Percentiles rank a stretch among this genome's conserved stretches.
phyloP scores from a whole-genome alignment of 92 coral and sea anemone species.

The Epizoanthus rinbou region DNA sequence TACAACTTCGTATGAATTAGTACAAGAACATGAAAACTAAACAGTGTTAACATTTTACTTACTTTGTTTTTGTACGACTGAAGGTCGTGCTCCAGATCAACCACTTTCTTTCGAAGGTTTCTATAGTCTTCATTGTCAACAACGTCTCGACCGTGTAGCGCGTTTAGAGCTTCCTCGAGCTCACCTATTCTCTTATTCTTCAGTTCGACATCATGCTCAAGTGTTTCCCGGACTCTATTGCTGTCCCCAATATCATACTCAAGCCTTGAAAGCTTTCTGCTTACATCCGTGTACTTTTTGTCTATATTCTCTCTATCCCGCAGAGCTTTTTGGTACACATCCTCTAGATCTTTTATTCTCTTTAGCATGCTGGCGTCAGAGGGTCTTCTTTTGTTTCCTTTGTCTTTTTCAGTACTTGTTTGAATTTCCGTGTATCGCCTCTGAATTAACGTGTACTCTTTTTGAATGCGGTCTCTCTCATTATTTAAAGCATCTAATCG shows the following conservation, averaged over 20 bases:
- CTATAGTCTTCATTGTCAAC: conserved; percentile 92
- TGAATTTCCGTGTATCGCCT: conserved; percentile 82
- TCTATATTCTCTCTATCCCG: conserved; percentile 91
- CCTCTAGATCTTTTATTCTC: conserved; percentile 86
- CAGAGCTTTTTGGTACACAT: conserved; percentile 75
- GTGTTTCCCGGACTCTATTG: conserved; percentile 74
- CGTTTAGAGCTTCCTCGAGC: conserved; percentile 79
- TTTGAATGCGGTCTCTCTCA: conserved; percentile 84
- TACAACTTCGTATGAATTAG: not conserved
- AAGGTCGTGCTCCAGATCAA: conserved; percentile 88
- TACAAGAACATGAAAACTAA: not conserved
- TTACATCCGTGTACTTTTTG: conserved; percentile 78
- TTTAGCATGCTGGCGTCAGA: conserved; percentile 68
- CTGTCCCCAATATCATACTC: conserved; percentile 85
- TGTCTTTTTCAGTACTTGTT: conserved; percentile 52
- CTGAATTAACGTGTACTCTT: conserved; percentile 73
- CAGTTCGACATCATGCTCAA: conserved; percentile 85
- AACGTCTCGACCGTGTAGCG: conserved; percentile 89
- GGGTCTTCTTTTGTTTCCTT: conserved; percentile 66
- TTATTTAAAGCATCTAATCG: conserved; percentile 76
- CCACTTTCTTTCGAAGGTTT: conserved; percentile 78
- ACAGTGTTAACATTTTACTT: not conserved
- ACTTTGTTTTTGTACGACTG: conserved; percentile 87
- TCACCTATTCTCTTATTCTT: conserved; percentile 86
- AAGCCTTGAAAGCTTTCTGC: conserved; percentile 79